Conservation (phyloP, 2,888 invertebrate genomes). For the Galerucella calmariensis region DNA sequence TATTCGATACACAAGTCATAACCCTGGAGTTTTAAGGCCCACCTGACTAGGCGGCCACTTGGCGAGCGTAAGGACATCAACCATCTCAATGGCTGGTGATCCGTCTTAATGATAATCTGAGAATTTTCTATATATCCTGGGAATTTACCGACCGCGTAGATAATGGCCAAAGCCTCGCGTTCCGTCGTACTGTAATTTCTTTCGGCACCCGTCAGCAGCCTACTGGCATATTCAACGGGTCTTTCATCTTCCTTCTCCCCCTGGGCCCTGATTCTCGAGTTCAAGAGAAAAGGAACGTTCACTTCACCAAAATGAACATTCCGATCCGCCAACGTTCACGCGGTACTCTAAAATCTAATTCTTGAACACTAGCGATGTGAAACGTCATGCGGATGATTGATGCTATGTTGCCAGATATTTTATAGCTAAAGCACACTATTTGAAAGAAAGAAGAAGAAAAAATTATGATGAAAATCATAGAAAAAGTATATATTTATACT, state of each 20-base stretch:
- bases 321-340: too few species aligned
- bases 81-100: conserved; percentile 65
- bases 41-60: conserved; percentile 62
- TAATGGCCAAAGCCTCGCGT: conserved; percentile 49
- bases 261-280: too few species aligned
- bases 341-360: too few species aligned
- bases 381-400: too few species aligned
- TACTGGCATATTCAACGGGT: conserved; percentile 50
- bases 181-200: conserved; percentile 50
- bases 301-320: too few species aligned
- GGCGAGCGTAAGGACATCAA: conserved; percentile 56
- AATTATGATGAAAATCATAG: too few species aligned
- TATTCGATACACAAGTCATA: conserved; percentile 51
- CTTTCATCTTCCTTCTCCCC: conserved; percentile 38
- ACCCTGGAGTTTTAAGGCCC: conserved; percentile 61
- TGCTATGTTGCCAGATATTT: too few species aligned
- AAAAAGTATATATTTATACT: too few species aligned
- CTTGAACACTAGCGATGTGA: too few species aligned
- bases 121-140: conserved; percentile 60
- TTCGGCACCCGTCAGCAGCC: conserved; percentile 48
- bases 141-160: conserved; percentile 57
- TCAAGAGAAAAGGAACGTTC: too few species aligned
- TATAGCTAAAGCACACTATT: too few species aligned
- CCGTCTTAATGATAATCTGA: conserved; percentile 59
- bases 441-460: too few species aligned